phyloP scores from a whole-genome alignment of 2,888 invertebrate species.

The Aphidius colemani region DNA sequence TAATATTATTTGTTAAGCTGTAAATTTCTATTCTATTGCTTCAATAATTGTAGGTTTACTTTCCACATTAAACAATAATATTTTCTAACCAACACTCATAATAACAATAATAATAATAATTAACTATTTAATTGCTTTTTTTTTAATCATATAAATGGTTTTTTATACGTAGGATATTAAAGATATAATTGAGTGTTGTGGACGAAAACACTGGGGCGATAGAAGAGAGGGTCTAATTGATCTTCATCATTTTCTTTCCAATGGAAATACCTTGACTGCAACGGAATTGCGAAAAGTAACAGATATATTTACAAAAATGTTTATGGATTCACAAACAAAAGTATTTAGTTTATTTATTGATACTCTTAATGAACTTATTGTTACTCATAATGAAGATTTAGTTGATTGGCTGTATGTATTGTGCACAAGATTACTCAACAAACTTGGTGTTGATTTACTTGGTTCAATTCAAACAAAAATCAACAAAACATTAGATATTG shows the following conservation, averaged over 20 bases:
- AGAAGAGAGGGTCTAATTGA: constrained; percentile 90
- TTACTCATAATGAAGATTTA: constrained; percentile 83
- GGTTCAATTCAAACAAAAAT: constrained; percentile 92
- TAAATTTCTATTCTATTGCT: too few relatives aligned
- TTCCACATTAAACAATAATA: constrained; percentile 12
- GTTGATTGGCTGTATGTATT: constrained; percentile 93
- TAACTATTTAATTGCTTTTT: constrained; percentile 5
- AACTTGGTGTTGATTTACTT: constrained; percentile 88
- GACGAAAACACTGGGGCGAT: constrained; percentile 92
- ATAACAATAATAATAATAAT: constrained; percentile 4
- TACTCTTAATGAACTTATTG: constrained; percentile 86
- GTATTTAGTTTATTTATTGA: constrained; percentile 93
- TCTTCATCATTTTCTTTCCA: constrained; percentile 75
- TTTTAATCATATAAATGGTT: not conserved
- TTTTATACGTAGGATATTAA: constrained; percentile 70
- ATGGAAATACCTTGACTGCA: constrained; percentile 69
- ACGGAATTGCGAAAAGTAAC: constrained; percentile 83
- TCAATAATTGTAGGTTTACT: too few relatives aligned
- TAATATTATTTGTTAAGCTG: too few relatives aligned
- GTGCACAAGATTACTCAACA: constrained; percentile 84
- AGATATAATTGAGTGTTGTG: constrained; percentile 85
- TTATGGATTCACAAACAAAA: constrained; percentile 94
- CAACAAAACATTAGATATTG: constrained; percentile 80
- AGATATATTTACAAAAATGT: constrained; percentile 94
- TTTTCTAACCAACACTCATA: not conserved